Evolutionary conservation across 2,113 vertebrate genomes (phyloP).

Genomic region (Crotophaga sulcirostris): DNA sequence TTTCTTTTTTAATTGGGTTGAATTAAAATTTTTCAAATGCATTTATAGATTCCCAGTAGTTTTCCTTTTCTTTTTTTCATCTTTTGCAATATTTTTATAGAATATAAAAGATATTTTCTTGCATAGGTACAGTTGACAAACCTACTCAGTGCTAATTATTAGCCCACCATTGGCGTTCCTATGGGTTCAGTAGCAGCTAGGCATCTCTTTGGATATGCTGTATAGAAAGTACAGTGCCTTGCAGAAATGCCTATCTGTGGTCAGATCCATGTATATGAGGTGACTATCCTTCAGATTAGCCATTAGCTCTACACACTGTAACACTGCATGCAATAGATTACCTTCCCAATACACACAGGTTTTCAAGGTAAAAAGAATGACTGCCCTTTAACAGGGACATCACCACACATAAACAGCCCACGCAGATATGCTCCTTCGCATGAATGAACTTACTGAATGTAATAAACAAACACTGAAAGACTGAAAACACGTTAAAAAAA

Average conservation of each 20-base stretch:
- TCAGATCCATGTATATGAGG: neutral
- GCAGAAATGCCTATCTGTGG: neutral
- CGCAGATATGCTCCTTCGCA: accelerated
- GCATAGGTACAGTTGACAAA: neutral
- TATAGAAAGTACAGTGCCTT: neutral
- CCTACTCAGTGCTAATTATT: neutral
- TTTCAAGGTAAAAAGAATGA: neutral
- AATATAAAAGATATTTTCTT: neutral
- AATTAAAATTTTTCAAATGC: neutral
- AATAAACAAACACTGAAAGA: neutral
- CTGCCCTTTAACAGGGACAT: neutral
- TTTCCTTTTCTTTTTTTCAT: neutral
- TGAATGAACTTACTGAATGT: neutral
- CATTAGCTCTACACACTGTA: neutral
- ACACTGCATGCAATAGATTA: neutral
- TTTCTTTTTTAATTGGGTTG: neutral
- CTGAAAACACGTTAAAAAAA: neutral
- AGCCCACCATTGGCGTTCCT: neutral
- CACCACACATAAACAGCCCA: neutral
- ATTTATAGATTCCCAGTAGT: neutral
- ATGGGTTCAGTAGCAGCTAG: neutral
- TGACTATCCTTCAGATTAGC: neutral
- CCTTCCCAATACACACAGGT: neutral
- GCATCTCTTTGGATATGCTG: neutral
- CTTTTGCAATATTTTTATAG: neutral